Conservation (phyloP, 1,140 invertebrate species). For the Musca domestica region DNA sequence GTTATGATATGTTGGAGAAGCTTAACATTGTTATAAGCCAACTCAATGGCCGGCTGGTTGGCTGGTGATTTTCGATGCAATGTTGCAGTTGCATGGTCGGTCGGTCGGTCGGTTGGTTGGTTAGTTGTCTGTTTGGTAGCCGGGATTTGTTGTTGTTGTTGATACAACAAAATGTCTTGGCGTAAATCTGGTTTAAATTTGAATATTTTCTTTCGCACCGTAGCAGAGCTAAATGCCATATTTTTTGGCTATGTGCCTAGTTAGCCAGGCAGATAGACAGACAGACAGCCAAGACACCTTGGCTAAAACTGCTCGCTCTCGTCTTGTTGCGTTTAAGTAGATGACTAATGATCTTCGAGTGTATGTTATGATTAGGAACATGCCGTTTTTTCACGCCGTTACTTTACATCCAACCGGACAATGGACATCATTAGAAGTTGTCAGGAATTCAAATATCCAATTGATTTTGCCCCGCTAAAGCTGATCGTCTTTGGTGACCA, state of each 20-base stretch:
- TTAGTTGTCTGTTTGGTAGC: not conserved
- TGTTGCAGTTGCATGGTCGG: too few relatives aligned
- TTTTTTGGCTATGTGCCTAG: too few relatives aligned
- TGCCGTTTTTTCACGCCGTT: not conserved
- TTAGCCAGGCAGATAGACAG: not conserved
- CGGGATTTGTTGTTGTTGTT: not conserved
- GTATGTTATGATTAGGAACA: constrained; percentile 24
- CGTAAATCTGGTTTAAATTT: constrained; percentile 17
- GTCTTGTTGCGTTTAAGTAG: constrained; percentile 37
- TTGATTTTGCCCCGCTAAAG: not conserved
- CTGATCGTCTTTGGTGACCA: not conserved
- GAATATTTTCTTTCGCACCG: too few relatives aligned
- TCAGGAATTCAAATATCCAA: not conserved
- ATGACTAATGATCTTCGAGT: constrained; percentile 16
- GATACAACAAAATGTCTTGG: not conserved
- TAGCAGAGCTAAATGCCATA: too few relatives aligned
- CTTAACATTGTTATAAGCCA: not conserved
- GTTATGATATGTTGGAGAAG: constrained; percentile 20
- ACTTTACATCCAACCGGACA: not conserved
- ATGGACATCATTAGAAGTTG: constrained; percentile 16
- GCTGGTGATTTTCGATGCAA: too few relatives aligned
- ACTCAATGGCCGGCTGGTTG: not conserved
- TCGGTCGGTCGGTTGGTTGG: not conserved
- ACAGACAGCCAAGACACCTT: too few relatives aligned
- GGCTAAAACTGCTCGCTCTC: too few relatives aligned